phyloP scores from a whole-genome alignment of 1,140 invertebrate species.

The Anagrus nilaparvatae region DNA sequence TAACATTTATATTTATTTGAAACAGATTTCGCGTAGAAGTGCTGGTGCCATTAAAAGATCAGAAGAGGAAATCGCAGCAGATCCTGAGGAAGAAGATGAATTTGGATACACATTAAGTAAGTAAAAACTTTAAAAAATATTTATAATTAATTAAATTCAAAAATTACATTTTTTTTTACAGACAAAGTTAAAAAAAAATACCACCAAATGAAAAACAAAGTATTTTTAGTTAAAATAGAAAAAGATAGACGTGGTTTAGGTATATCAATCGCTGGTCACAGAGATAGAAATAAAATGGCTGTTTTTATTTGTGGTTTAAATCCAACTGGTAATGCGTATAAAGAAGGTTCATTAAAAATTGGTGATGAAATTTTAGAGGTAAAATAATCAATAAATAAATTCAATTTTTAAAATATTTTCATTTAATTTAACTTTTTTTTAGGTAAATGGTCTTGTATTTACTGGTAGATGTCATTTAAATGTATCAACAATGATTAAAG shows the following conservation, averaged over 20 bases:
- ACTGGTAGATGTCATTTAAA: slow-evolving; percentile 92
- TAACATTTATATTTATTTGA: slow-evolving; percentile 13
- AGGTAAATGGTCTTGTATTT: slow-evolving; percentile 92
- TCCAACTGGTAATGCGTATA: slow-evolving; percentile 70
- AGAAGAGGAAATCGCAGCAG: slow-evolving; percentile 65
- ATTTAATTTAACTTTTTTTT: slow-evolving; percentile 20
- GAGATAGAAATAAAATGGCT: slow-evolving; percentile 88
- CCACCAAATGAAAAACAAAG: slow-evolving; percentile 57
- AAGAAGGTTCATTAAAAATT: slow-evolving; percentile 67
- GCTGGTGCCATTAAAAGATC: slow-evolving; percentile 72
- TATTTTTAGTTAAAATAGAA: slow-evolving; percentile 65
- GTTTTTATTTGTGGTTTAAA: slow-evolving; percentile 93
- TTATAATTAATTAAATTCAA: slow-evolving; percentile 10
- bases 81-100: slow-evolving; percentile 76
- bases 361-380: slow-evolving; percentile 96
- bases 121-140: slow-evolving; percentile 31
- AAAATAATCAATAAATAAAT: slow-evolving; percentile 16
- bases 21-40: slow-evolving; percentile 77
- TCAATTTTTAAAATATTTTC: neutral
- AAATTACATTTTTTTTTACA: slow-evolving; percentile 37
- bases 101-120: slow-evolving; percentile 89
- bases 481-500: slow-evolving; percentile 91
- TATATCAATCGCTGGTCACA: slow-evolving; percentile 86
- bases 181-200: slow-evolving; percentile 90
- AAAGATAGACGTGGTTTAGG: slow-evolving; percentile 61